Conservation (phyloP, 2,888 invertebrate genomes). For the Euplexia lucipara region DNA sequence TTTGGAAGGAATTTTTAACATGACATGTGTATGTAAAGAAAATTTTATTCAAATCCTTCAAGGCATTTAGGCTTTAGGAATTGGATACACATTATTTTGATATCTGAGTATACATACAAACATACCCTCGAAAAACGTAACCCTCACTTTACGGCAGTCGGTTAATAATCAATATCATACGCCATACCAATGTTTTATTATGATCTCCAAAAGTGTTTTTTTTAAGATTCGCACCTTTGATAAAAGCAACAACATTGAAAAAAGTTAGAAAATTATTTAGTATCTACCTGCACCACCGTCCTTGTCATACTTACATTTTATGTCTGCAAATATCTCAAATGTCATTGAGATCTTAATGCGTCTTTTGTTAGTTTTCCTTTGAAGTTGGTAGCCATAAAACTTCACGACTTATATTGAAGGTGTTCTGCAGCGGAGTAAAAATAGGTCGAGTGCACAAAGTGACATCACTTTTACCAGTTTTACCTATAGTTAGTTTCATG, state of each 20-base stretch:
- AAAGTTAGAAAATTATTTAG: not conserved
- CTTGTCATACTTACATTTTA: slow-evolving; percentile 51
- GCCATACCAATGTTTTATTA: too few species aligned
- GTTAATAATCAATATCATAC: too few species aligned
- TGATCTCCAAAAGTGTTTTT: too few species aligned
- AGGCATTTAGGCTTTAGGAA: too few species aligned
- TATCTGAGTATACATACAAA: too few species aligned
- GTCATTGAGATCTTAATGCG: slow-evolving; percentile 55
- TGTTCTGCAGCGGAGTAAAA: slow-evolving; percentile 20
- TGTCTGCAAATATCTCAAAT: slow-evolving; percentile 44
- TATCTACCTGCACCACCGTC: slow-evolving; percentile 6
- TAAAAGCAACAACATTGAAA: not conserved
- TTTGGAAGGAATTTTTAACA: too few species aligned
- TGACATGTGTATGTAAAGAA: too few species aligned
- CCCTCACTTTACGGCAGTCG: too few species aligned
- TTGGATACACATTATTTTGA: too few species aligned
- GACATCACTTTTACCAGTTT: slow-evolving; percentile 47
- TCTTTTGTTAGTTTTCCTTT: slow-evolving; percentile 56
- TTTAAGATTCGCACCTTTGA: too few species aligned
- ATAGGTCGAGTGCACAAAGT: slow-evolving; percentile 51
- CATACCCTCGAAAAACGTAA: too few species aligned
- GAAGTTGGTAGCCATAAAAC: slow-evolving; percentile 43
- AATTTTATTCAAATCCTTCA: too few species aligned
- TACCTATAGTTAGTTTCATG: slow-evolving; percentile 22
- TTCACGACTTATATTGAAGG: slow-evolving; percentile 48